These are phyloP conservation scores for Hipparchia semele DNA, from an alignment of 2,888 invertebrate species.

Conservation along the genomic window DNA sequence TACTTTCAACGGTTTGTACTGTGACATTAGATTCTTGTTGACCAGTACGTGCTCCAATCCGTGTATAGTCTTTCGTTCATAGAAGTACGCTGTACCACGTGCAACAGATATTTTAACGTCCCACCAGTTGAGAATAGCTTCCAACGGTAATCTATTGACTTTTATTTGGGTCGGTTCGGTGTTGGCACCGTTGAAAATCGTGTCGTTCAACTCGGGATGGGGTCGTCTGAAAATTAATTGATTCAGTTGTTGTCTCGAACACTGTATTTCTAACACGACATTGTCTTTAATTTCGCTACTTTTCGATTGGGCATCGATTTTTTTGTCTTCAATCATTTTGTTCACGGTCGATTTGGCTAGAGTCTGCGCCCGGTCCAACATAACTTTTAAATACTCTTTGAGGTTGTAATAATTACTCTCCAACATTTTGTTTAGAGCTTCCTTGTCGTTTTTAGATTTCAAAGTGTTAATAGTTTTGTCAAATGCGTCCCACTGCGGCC, in stretches of 20 bases:
- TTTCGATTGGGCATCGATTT: background rate
- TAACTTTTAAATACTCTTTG: conserved; percentile 55
- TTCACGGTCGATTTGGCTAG: conserved; percentile 47
- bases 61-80: conserved; percentile 46
- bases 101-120: conserved; percentile 46
- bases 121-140: conserved; percentile 55
- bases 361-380: conserved; percentile 50
- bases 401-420: conserved; percentile 56
- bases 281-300: conserved; percentile 30
- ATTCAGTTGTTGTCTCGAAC: conserved; percentile 54
- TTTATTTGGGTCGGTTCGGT: conserved; percentile 44
- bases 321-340: conserved; percentile 34
- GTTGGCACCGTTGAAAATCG: conserved; percentile 54
- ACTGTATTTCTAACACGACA: conserved; percentile 54
- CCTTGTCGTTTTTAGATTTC: conserved; percentile 45
- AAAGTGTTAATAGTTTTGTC: conserved; percentile 53
- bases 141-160: conserved; percentile 37
- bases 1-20: conserved; percentile 19
- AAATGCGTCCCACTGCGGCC: conserved; percentile 71
- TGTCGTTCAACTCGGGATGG: conserved; percentile 42
- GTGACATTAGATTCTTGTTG: conserved; percentile 46
- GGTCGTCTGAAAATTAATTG: conserved; percentile 54
- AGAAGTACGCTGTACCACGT: conserved; percentile 18
- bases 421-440: conserved; percentile 49
- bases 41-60: conserved; percentile 49